Evolutionary conservation across 2,797 vertebrate species (phyloP).

Genomic region (Aulostomus chinensis): DNA sequence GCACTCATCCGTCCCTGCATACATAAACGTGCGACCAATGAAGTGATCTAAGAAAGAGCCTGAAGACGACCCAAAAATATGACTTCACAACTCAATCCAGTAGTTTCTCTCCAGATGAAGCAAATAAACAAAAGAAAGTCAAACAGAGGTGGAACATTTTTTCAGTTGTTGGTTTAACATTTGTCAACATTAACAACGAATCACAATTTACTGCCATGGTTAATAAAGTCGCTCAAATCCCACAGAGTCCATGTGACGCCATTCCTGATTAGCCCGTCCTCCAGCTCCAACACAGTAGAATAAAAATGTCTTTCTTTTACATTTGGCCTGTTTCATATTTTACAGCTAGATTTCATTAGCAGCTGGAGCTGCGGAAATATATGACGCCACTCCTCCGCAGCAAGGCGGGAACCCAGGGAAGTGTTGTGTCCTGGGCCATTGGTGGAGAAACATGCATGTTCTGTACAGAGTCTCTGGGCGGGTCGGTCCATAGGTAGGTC

Average conservation of each 20-base stretch:
- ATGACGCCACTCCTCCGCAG: conserved; percentile 7
- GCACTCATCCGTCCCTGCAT: no score
- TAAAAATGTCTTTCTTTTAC: conserved; percentile 37
- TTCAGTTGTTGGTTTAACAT: conserved; percentile 44
- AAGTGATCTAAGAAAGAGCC: conserved; percentile 8
- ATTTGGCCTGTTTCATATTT: conserved; percentile 28
- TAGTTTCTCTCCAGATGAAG: conserved; percentile 15
- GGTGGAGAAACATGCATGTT: conserved; percentile 55
- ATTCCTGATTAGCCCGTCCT: conserved; percentile 16
- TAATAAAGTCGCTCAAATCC: conserved; percentile 13
- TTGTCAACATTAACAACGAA: conserved; percentile 45
- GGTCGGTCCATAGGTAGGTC: conserved; percentile 1
- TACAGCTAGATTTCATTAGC: conserved; percentile 32
- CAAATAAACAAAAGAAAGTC: conserved; percentile 61
- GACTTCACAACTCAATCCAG: conserved; percentile 9
- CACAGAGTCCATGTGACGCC: conserved; percentile 21
- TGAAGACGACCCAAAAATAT: neutral
- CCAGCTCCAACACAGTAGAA: conserved; percentile 24
- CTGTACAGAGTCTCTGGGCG: conserved; percentile 45
- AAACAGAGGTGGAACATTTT: conserved; percentile 42
- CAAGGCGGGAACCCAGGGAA: conserved; percentile 3
- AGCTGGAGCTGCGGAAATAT: conserved; percentile 20
- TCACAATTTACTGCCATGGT: conserved; percentile 39
- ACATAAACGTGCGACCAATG: no score
- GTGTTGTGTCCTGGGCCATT: conserved; percentile 10